phyloP scores from a whole-genome alignment of 2,113 vertebrate genomes.

The Melospiza georgiana region DNA sequence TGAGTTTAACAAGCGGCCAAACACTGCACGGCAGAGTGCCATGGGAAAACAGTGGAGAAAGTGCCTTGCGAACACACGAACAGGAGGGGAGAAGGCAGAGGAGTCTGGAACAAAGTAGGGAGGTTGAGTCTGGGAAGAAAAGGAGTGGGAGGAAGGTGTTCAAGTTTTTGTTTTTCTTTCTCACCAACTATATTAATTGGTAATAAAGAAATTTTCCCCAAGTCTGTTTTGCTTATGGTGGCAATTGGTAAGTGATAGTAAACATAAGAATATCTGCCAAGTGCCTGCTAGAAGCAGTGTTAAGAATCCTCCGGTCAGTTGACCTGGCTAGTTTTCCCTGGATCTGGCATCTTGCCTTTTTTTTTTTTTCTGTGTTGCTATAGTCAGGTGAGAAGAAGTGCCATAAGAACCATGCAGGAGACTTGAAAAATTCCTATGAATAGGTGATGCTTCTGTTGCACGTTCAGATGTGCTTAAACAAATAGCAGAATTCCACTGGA shows the following conservation, averaged over 20 bases:
- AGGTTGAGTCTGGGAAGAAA: background rate
- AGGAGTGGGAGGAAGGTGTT: background rate
- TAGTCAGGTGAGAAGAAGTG: background rate
- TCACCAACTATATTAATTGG: background rate
- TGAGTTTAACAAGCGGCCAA: background rate
- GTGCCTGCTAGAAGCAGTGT: background rate
- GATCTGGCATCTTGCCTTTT: background rate
- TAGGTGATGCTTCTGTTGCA: background rate
- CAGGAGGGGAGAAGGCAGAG: background rate
- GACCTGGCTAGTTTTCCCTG: background rate
- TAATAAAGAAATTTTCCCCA: background rate
- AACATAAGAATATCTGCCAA: background rate
- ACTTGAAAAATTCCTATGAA: background rate
- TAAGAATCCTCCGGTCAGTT: background rate
- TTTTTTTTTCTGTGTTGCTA: background rate
- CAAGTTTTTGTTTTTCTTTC: background rate
- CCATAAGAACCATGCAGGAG: background rate
- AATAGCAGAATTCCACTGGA: background rate
- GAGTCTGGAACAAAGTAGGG: fast-evolving
- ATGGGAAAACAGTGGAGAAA: background rate
- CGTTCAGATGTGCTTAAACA: background rate
- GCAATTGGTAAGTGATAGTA: background rate
- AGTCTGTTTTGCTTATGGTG: background rate
- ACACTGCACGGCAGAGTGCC: fast-evolving
- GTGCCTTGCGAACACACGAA: too few relatives aligned